phyloP scores from a whole-genome alignment of 2,888 invertebrate genomes.

The Hydrotaea cyrtoneurina region DNA sequence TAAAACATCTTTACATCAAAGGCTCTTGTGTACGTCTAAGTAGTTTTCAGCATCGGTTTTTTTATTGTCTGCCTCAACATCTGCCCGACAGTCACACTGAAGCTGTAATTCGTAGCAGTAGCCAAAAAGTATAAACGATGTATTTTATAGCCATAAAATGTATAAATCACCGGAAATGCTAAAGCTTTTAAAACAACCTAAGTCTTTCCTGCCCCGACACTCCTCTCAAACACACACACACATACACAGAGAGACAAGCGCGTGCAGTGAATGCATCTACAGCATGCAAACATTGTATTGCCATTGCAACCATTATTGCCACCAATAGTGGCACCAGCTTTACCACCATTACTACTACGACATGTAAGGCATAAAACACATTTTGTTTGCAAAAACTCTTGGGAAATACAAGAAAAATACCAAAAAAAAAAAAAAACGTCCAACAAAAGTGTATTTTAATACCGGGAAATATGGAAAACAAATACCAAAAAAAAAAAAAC shows the following conservation, averaged over 20 bases:
- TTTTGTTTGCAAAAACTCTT: neutral
- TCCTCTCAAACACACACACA: neutral
- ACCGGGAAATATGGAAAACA: neutral
- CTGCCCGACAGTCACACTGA: neutral
- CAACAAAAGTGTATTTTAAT: conserved; percentile 38
- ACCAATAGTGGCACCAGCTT: conserved; percentile 22
- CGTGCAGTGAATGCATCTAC: neutral
- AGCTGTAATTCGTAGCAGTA: neutral
- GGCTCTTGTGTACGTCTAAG: conserved; percentile 30
- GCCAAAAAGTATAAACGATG: conserved; percentile 24
- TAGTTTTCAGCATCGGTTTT: neutral
- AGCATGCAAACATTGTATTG: neutral
- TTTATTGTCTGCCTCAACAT: neutral
- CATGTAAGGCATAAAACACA: conserved; percentile 11
- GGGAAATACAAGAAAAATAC: neutral
- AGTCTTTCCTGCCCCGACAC: conserved; percentile 51
- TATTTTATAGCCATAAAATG: conserved; percentile 54
- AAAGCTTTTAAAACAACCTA: conserved; percentile 63
- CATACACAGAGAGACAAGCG: neutral
- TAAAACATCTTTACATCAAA: conserved; percentile 46
- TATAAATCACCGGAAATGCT: conserved; percentile 64
- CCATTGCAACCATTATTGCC: conserved; percentile 4
- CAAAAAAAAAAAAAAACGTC: neutral
- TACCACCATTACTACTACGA: neutral
- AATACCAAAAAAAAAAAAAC: neutral